phyloP scores from a whole-genome alignment of 2,888 invertebrate genomes.

The Ditylenchus weischeri region DNA sequence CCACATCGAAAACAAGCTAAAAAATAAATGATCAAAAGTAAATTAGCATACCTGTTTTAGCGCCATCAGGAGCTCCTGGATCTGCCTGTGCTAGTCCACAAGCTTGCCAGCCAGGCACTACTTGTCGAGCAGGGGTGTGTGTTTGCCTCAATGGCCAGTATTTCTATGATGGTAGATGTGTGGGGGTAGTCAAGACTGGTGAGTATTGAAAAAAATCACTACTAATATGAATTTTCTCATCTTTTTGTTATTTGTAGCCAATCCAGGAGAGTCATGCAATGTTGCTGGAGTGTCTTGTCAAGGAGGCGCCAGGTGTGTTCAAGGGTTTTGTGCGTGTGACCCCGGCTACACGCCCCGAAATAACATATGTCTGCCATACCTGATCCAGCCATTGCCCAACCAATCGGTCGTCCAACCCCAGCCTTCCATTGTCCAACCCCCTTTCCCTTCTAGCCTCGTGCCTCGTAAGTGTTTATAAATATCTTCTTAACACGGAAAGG shows the following conservation, averaged over 20 bases:
- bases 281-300: conserved; percentile 28
- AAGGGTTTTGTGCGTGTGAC: conserved; percentile 38
- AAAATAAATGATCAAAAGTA: no score
- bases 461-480: conserved; percentile 17
- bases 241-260: conserved; percentile 18
- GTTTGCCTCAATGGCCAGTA: conserved; percentile 26
- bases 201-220: conserved; percentile 12
- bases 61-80: background rate
- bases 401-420: background rate
- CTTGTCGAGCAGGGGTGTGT: conserved; percentile 26
- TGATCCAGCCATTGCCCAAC: conserved; percentile 14
- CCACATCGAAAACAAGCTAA: no score
- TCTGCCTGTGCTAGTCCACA: background rate
- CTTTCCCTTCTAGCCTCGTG: conserved; percentile 22
- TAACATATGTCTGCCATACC: conserved; percentile 31
- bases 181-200: conserved; percentile 4
- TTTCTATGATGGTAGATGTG: conserved; percentile 26
- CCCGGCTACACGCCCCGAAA: conserved; percentile 28
- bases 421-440: conserved; percentile 11
- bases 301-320: conserved; percentile 38
- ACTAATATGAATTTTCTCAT: background rate
- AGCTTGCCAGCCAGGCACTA: conserved; percentile 17
- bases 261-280: conserved; percentile 29
- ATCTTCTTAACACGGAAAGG: no score
- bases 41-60: background rate